phyloP scores from a whole-genome alignment of 2,888 invertebrate genomes.

The Sthenelais limicola region DNA sequence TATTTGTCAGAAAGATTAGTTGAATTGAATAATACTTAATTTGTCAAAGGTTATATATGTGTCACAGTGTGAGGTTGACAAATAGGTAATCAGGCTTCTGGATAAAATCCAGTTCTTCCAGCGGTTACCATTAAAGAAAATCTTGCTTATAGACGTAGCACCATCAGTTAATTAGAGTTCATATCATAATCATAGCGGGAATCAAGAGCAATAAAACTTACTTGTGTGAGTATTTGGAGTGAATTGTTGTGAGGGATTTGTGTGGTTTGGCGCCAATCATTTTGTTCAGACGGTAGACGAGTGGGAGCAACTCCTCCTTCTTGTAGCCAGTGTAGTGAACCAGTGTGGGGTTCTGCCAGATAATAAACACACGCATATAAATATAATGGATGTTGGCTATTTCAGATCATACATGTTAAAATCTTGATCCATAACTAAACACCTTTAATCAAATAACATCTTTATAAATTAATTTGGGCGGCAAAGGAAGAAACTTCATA shows the following conservation, averaged over 20 bases:
- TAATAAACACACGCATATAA: neutral
- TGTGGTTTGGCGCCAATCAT: constrained; percentile 85
- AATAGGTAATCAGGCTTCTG: no score
- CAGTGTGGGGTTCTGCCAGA: constrained; percentile 66
- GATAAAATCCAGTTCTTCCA: no score
- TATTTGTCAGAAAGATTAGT: neutral
- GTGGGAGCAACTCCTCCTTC: constrained; percentile 81
- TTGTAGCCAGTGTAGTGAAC: constrained; percentile 79
- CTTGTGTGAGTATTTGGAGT: constrained; percentile 91
- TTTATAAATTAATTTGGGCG: no score
- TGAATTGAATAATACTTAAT: no score
- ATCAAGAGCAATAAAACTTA: constrained; percentile 41
- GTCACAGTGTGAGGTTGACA: no score
- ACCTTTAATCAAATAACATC: no score
- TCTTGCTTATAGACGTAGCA: neutral
- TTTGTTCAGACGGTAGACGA: constrained; percentile 83
- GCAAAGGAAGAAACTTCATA: no score
- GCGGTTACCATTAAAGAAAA: no score
- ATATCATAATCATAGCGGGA: neutral
- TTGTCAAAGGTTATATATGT: no score
- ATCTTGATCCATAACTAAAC: no score
- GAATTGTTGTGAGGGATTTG: constrained; percentile 86
- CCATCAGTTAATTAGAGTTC: neutral
- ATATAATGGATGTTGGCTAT: neutral
- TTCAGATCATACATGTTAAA: neutral